phyloP scores from a whole-genome alignment of 1,140 invertebrate genomes.

The Leptestheria dahalacensis region DNA sequence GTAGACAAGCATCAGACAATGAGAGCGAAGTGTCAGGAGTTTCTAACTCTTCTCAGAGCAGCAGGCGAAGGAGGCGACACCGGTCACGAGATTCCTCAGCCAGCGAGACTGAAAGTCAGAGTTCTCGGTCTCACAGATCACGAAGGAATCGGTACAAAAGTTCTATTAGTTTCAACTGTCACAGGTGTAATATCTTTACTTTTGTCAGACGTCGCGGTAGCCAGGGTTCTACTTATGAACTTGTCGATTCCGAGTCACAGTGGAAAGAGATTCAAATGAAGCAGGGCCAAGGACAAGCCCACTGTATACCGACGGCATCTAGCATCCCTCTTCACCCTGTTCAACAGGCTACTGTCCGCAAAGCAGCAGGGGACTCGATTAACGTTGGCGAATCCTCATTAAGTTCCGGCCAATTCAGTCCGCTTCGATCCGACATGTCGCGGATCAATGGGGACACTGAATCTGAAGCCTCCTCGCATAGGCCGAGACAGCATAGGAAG shows the following conservation, averaged over 20 bases:
- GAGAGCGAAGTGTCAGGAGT: conserved; percentile 72
- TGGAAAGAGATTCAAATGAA: conserved; percentile 66
- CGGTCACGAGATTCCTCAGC: conserved; percentile 43
- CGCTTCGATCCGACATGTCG: conserved; percentile 5
- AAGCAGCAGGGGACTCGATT: neutral
- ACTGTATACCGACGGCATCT: conserved; percentile 10
- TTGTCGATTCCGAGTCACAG: conserved; percentile 72
- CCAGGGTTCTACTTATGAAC: conserved; percentile 35
- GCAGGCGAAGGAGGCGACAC: conserved; percentile 38
- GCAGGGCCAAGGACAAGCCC: conserved; percentile 28
- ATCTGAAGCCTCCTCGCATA: conserved; percentile 35
- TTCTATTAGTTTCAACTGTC: conserved; percentile 2
- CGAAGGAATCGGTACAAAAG: conserved; percentile 12
- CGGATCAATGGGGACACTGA: conserved; percentile 29
- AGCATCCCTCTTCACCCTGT: conserved; percentile 22
- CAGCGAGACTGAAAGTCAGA: conserved; percentile 27
- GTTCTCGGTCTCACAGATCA: conserved; percentile 8
- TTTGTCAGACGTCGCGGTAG: conserved; percentile 17
- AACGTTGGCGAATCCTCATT: neutral
- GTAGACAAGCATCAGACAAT: conserved; percentile 63
- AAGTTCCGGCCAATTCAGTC: conserved; percentile 2
- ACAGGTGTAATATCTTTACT: conserved; percentile 17
- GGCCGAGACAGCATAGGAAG: conserved; percentile 34
- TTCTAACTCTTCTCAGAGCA: conserved; percentile 52
- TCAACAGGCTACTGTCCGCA: conserved; percentile 40